Evolutionary conservation across 2,113 vertebrate species (phyloP), one percentile per base, ranked within the genome.

Genomic region (Porphyrio hochstetteri): DNA sequence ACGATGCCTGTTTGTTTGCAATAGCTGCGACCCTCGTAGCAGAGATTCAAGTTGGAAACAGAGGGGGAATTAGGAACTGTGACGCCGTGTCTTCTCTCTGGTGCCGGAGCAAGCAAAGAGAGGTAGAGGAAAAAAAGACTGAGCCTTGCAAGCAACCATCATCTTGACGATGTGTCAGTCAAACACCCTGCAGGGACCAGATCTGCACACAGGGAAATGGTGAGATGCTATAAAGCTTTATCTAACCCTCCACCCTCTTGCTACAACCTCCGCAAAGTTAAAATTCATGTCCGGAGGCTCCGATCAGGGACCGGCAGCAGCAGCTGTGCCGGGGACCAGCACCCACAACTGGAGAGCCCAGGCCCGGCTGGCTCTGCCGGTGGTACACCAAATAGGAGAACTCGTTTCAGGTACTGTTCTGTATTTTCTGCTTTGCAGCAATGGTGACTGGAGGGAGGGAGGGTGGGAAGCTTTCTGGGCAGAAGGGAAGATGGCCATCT

Each of bases 141-240:
- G 94, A 94, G 76, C 86, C 94, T 93, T 93, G 83, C 93, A 90
- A 95, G 86, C 83, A 95, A 7, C 97, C 78, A 2, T 96, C 97
- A 92, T 70, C 92, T 96, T 98, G 95, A 97, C 92, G 96, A 99
- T 99, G 99, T 99, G 99, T 98, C 98, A 98, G 97, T 98, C 98
- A 93, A 97, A 97, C 96, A 97, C 97, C 67, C 97, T 98, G 97
- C 98, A 97, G 97, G 98, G 97, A 98, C 98, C 98, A 72, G 97
- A 98, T 96, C 97, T 98, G 56, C 96, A 97, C 90, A 69, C 97
- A 78, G 98, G 98, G 98, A 99, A 98, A 99, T 99, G 99, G 99
- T 99, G 98, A 99, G 98, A 98, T 98, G 98, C 98, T 98, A 98
- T 97, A 98, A 96, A 91, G 97, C 94, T 96, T 96, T 98, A 92